phyloP scores from a whole-genome alignment of 2,797 vertebrate species.

The Lepus oiostolus region DNA sequence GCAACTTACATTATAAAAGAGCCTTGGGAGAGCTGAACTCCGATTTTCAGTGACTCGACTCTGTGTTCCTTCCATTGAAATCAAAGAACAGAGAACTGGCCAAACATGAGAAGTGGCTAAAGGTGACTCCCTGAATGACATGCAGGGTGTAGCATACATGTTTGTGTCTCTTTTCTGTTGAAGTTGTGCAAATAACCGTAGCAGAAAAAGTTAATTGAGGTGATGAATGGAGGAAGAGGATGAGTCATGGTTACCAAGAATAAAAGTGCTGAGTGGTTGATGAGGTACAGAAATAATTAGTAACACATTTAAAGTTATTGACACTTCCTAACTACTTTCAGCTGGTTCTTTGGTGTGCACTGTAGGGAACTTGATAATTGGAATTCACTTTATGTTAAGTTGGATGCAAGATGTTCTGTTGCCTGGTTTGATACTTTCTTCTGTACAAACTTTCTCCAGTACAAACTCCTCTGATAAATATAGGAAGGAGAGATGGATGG shows the following conservation, averaged over 20 bases:
- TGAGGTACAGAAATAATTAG: conserved; percentile 81
- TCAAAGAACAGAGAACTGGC: neutral
- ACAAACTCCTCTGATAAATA: neutral
- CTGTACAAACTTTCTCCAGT: neutral
- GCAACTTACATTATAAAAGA: neutral
- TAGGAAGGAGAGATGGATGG: neutral
- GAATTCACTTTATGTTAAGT: conserved; percentile 29
- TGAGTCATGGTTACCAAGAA: conserved; percentile 83
- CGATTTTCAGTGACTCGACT: neutral
- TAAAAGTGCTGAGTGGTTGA: conserved; percentile 83
- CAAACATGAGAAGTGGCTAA: neutral
- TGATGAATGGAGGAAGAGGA: conserved; percentile 67
- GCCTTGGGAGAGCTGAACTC: neutral
- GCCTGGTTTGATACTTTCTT: neutral
- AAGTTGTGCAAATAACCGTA: conserved; percentile 28
- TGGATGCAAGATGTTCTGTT: conserved; percentile 3
- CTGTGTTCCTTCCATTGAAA: neutral
- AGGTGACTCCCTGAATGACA: neutral
- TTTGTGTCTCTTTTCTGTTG: conserved; percentile 44
- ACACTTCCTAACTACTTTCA: conserved; percentile 79
- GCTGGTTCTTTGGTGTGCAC: conserved; percentile 68
- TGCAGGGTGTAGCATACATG: neutral
- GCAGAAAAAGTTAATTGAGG: conserved; percentile 60
- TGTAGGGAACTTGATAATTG: conserved; percentile 61
- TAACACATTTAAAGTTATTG: conserved; percentile 81